phyloP scores from a whole-genome alignment of 2,797 vertebrate genomes.

The Avahi laniger region DNA sequence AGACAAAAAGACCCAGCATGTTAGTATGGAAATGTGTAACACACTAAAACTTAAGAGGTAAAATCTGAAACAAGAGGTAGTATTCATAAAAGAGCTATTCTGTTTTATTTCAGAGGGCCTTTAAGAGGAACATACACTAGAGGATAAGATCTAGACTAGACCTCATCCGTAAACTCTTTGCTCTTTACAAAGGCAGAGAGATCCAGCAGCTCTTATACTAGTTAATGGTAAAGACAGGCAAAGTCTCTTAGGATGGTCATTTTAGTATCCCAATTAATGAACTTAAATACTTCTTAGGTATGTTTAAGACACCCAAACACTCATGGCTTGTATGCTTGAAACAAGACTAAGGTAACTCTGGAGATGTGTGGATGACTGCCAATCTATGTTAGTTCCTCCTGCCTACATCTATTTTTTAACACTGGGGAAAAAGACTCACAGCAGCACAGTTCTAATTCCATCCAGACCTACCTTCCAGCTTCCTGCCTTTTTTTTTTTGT shows the following conservation, averaged over 20 bases:
- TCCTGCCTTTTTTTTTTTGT: neutral
- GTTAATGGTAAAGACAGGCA: neutral
- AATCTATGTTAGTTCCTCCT: neutral
- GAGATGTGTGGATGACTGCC: neutral
- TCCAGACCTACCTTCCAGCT: neutral
- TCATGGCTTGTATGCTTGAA: neutral
- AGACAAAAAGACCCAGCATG: neutral
- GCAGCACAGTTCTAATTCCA: neutral
- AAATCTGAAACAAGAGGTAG: neutral
- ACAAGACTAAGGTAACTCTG: neutral
- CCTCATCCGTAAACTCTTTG: neutral
- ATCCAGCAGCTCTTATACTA: neutral
- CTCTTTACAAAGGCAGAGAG: neutral
- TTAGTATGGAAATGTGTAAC: neutral
- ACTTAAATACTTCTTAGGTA: neutral
- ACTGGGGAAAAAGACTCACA: neutral
- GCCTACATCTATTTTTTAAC: neutral
- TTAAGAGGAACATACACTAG: neutral
- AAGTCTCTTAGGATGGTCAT: neutral
- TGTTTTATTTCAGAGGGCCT: neutral
- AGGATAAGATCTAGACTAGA: neutral
- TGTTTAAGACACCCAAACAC: neutral
- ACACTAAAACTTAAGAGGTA: neutral
- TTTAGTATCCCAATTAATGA: neutral
- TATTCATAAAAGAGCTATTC: conserved; percentile 21